Percentiles rank a stretch among this genome's conserved stretches.
Conservation (phyloP, 2,113 vertebrate genomes). For the Aphyosemion australe region DNA sequence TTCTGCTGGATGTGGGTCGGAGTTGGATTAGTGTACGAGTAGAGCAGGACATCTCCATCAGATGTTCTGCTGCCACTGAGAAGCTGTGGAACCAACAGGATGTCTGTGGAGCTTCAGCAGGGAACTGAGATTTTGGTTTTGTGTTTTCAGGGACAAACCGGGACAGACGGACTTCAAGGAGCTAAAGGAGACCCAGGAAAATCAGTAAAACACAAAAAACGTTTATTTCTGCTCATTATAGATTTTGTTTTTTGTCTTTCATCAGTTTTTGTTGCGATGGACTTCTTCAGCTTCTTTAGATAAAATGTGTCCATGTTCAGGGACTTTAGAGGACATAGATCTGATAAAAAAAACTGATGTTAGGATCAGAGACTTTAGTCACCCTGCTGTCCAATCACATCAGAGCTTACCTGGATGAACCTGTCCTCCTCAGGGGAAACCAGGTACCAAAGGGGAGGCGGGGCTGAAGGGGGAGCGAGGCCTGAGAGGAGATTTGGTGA, state of each 20-base stretch:
- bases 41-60: not conserved
- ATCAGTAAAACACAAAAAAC: slow-evolving; percentile 57
- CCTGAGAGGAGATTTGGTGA: slow-evolving; percentile 85
- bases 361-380: too few species aligned
- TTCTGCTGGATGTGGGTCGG: too few species aligned
- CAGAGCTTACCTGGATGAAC: slow-evolving; percentile 1
- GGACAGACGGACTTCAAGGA: slow-evolving; percentile 71
- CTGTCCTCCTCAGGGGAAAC: slow-evolving; percentile 77
- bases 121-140: not conserved
- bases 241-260: not conserved
- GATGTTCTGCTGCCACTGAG: too few species aligned
- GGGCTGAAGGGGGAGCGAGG: slow-evolving; percentile 81
- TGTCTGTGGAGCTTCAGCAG: not conserved
- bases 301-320: too few species aligned
- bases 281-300: too few species aligned
- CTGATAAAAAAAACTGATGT: not conserved
- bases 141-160: slow-evolving; percentile 72
- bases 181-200: slow-evolving; percentile 73
- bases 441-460: slow-evolving; percentile 75
- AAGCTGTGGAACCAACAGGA: too few species aligned
- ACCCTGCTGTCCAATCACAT: too few species aligned
- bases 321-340: too few species aligned
- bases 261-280: too few species aligned
- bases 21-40: not conserved
- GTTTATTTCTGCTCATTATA: not conserved